Conservation (phyloP, 2,797 vertebrate genomes). For the Silurus lanzhouensis region DNA sequence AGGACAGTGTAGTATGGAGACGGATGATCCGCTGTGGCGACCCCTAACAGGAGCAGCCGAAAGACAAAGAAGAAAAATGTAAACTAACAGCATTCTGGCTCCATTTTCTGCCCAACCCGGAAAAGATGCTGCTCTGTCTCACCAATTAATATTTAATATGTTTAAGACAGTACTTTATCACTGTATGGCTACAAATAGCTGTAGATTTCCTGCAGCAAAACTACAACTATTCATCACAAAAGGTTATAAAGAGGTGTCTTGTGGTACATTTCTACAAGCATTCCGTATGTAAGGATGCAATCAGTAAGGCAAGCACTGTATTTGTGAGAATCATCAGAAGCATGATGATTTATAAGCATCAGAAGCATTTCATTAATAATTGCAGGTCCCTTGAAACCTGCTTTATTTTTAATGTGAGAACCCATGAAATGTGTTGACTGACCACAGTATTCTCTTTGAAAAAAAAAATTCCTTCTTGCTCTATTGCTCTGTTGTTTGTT, state of each 20-base stretch:
- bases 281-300: neutral
- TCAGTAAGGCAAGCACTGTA: neutral
- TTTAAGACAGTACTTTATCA: neutral
- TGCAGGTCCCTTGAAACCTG: neutral
- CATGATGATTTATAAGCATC: neutral
- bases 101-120: conserved; percentile 13
- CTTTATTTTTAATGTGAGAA: neutral
- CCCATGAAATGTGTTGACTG: neutral
- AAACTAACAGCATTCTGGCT: neutral
- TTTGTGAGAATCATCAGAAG: neutral
- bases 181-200: neutral
- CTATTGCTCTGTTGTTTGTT: neutral
- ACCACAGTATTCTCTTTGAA: neutral
- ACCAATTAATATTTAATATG: conserved; percentile 16
- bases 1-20: too few relatives aligned
- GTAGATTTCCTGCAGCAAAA: neutral
- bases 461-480: neutral
- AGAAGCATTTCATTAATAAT: conserved; percentile 12
- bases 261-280: neutral
- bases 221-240: neutral
- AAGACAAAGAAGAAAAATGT: neutral
- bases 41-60: too few relatives aligned
- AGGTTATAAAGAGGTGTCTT: neutral
- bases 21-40: too few relatives aligned
- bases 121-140: conserved; percentile 6